Evolutionary conservation across 2,888 invertebrate genomes (phyloP), one percentile per base, ranked within the genome.

Genomic region (Frankliniella fusca): DNA sequence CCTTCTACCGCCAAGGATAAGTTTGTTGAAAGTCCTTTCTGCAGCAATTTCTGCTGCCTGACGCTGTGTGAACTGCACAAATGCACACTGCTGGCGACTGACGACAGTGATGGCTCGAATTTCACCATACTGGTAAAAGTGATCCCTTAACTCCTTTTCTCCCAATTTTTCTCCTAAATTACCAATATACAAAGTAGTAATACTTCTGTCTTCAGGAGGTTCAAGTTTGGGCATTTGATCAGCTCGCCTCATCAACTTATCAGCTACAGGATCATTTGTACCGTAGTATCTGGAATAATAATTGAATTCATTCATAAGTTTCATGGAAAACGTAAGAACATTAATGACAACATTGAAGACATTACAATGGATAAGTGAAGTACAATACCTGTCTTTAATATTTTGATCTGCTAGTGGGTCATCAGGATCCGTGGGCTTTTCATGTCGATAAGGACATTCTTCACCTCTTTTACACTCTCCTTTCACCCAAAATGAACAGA

Each of bases 81-180:
- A 99, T 0, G 98, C 97, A 89, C 99, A 99, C 86, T 96, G 96
- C 85, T 99, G 98, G 84, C 97, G 93, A 0, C 94, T 93, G 12
- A 99, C 96, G 85, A 99, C 90, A 15, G 97, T 97, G 28, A 99
- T 92, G 0, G 95, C 94, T 85, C 99, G 93, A 83, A 99, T 97
- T 89, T 99, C 99, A 23, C 99, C 99, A 89, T 95, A 99, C 88
- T 99, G 99, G 89, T 99, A 99, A 89, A 99, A 99, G 87, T 98
- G 95, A 87, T 98, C 97, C 84, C 96, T 89, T 65, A 99, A 90
- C 86, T 98, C 97, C 84, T 95, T 95, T 86, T 99, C 98, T 0
- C 94, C 93, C 54, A 97, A 92, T 84, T 93, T 91, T 83, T 96
- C 97, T 0, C 97, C 96, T 28, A 98, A 89, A 87, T 98, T 98